Conservation (phyloP, 2,888 invertebrate genomes). For the Helicoverpa assulta region DNA sequence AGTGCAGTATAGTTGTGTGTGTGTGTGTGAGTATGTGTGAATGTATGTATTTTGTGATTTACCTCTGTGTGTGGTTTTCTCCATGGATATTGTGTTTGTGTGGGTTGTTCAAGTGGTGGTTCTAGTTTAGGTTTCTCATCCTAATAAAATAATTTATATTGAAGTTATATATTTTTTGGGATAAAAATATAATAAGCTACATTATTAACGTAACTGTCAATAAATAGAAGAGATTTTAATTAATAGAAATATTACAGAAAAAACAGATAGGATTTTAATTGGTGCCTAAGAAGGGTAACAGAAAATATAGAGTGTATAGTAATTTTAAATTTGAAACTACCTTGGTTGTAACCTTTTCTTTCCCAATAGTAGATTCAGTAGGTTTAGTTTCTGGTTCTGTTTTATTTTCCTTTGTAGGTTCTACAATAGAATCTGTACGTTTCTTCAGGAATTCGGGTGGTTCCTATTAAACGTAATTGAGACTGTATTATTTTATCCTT, state of each 20-base stretch:
- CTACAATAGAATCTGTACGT: constrained; percentile 11
- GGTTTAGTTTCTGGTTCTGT: constrained; percentile 25
- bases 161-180: neutral
- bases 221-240: neutral
- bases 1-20: constrained; percentile 44
- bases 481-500: neutral
- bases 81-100: constrained; percentile 69
- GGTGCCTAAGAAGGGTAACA: no score
- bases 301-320: no score
- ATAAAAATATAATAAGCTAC: neutral
- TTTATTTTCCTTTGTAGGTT: constrained; percentile 24
- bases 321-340: constrained; percentile 13
- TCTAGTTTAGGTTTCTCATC: constrained; percentile 47
- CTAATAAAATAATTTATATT: constrained; percentile 31
- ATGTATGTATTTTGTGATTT: constrained; percentile 23
- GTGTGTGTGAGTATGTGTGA: constrained; percentile 28
- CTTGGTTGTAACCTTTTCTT: constrained; percentile 16
- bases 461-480: constrained; percentile 30
- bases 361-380: constrained; percentile 34
- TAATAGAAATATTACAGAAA: no score
- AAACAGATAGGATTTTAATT: no score
- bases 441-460: constrained; percentile 41
- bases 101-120: constrained; percentile 59
- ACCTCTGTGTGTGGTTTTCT: constrained; percentile 66
- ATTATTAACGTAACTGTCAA: neutral